These are phyloP conservation scores for Crotalus viridis DNA, from an alignment of 2,113 vertebrate genomes.

Conservation along the genomic window DNA sequence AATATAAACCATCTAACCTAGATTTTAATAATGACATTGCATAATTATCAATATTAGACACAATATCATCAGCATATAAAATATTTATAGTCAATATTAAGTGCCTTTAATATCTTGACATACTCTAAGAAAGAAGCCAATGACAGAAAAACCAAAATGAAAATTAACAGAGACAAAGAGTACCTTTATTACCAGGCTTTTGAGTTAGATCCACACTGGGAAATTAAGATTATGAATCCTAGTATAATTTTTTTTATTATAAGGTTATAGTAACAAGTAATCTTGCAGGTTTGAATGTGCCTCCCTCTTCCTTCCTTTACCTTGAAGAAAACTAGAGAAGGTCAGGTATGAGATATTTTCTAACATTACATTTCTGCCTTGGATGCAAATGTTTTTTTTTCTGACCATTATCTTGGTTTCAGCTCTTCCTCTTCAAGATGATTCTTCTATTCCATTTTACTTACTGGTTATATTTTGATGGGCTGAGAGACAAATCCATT, in stretches of 20 bases:
- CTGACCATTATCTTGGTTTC: no score
- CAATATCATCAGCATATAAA: no score
- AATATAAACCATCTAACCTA: background rate
- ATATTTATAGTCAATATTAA: background rate
- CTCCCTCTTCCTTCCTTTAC: background rate
- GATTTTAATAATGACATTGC: no score
- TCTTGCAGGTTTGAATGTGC: background rate
- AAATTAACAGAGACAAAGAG: background rate
- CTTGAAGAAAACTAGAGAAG: no score
- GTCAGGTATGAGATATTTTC: no score
- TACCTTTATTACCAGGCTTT: background rate
- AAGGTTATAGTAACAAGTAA: background rate
- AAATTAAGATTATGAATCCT: background rate
- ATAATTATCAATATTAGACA: no score
- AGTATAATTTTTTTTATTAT: background rate
- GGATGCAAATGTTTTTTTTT: no score
- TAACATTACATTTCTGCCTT: no score
- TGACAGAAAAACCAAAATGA: background rate
- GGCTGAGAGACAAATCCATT: no score
- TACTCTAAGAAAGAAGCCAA: background rate
- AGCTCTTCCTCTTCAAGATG: no score
- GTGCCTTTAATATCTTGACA: background rate
- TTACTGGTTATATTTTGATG: no score
- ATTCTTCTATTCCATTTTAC: no score
- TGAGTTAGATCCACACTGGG: background rate